Percentiles rank a stretch among this genome's conserved stretches.
These are phyloP conservation scores for Uropetala carovei DNA, from an alignment of 2,888 invertebrate genomes.

Conservation along the genomic window DNA sequence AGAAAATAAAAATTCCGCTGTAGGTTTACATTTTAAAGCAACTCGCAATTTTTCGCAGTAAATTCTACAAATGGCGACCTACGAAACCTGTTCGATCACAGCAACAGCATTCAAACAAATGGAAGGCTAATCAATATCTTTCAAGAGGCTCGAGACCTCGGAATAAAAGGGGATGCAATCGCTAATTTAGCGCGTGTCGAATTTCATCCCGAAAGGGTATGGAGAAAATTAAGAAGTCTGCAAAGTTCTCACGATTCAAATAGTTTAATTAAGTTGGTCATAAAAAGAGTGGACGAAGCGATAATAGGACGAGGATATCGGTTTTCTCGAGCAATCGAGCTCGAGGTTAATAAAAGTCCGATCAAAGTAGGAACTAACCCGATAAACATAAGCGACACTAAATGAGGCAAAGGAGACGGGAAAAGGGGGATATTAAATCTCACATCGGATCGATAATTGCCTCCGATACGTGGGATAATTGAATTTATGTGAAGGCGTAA, in stretches of 20 bases:
- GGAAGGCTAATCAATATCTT: too few species aligned
- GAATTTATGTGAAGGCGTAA: background rate
- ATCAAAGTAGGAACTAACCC: background rate
- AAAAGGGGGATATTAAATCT: background rate
- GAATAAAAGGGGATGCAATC: background rate
- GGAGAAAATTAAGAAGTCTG: background rate
- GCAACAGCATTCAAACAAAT: too few species aligned
- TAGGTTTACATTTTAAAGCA: too few species aligned
- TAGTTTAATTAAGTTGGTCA: background rate
- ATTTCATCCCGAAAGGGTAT: background rate
- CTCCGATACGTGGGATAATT: conserved; percentile 31
- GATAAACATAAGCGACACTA: background rate
- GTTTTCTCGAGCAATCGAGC: conserved; percentile 22
- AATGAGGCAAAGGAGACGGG: background rate
- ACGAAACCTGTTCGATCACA: too few species aligned
- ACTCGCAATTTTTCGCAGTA: too few species aligned
- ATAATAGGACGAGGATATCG: background rate
- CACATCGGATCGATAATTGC: conserved; percentile 41
- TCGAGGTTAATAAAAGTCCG: background rate
- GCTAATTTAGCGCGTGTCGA: background rate
- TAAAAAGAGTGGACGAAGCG: background rate
- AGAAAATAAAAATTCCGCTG: too few species aligned
- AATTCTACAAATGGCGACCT: too few species aligned
- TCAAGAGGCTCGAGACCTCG: background rate
- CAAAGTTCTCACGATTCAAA: background rate